These are phyloP conservation scores for Thamnophis elegans DNA, from an alignment of 2,797 vertebrate genomes.

Conservation along the genomic window DNA sequence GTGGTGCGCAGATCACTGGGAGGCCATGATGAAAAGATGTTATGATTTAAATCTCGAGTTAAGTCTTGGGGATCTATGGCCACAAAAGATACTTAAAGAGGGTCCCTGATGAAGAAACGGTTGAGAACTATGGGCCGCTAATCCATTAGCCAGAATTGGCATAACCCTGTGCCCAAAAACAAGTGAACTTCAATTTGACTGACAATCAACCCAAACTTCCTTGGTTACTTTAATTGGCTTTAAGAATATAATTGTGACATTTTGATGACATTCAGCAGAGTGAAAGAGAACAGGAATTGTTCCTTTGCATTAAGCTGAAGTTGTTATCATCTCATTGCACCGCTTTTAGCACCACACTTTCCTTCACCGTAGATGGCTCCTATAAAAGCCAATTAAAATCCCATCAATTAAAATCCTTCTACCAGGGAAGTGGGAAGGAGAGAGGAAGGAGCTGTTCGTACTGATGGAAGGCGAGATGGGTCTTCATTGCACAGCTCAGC, in stretches of 20 bases:
- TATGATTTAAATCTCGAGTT: neutral
- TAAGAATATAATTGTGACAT: neutral
- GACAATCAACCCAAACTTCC: neutral
- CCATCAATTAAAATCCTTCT: neutral
- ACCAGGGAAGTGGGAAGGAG: neutral
- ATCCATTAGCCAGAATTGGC: neutral
- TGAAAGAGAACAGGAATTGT: neutral
- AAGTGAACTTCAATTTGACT: neutral
- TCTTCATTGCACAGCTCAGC: neutral
- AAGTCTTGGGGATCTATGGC: neutral
- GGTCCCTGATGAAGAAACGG: neutral
- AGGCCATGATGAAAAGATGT: neutral
- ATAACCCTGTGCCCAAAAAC: neutral
- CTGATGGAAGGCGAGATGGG: neutral
- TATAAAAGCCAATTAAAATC: neutral
- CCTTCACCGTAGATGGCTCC: neutral
- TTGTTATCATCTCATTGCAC: neutral
- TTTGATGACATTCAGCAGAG: neutral
- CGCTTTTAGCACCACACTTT: neutral
- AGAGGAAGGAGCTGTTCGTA: neutral
- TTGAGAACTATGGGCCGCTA: neutral
- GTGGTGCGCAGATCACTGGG: neutral
- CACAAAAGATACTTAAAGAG: neutral
- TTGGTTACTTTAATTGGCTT: neutral
- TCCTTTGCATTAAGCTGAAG: neutral